Evolutionary conservation across 2,797 vertebrate genomes (phyloP), one percentile per base, ranked within the genome.

Genomic region (Coilia nasus): DNA sequence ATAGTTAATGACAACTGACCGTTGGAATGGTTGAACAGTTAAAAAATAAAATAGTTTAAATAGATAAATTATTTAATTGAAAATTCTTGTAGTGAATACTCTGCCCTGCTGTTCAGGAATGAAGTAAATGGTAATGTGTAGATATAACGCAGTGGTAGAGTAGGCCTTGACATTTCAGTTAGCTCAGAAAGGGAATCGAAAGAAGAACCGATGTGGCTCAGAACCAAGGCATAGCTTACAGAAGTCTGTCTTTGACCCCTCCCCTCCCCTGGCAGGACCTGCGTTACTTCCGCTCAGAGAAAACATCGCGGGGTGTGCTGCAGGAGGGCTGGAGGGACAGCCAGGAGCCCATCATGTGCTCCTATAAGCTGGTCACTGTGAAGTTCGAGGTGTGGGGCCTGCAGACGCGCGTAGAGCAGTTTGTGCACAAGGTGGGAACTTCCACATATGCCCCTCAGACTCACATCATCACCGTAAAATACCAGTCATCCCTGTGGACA

Each of bases 381-480:
- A 99, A 99, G 94, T 99, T 99, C 19, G 98, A 99, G 94, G 98
- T 99, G 90, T 99, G 98, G 98, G 98, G 98, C 81, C 97, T 99
- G 91, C 98, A 99, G 92, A 99, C 98, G 10, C 96, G 98, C 81
- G 98, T 99, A 92, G 98, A 99, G 93, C 98, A 99, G 91, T 99
- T 98, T 89, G 97, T 99, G 12, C 98, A 99, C 94, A 99, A 99
- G 97, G 98, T 99, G 81, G 94, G 96, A 89, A 41, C 84, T 82
- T 82, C 83, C 89, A 3, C 31, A 41, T 1, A 21, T 1, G 85
- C 9, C 17, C 9, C 82, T 46, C 59, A 25, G 2, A 4, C 25
- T 71, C 28, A 71, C 35, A 41, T 41, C 5, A 41, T 41, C 35
- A 41, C 35, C 35, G 5, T 41, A 41, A 41, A 41, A 41, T 41